Evolutionary conservation across 2,113 vertebrate species (phyloP), one percentile per base, ranked within the genome.

Genomic region (Dromaius novaehollandiae): DNA sequence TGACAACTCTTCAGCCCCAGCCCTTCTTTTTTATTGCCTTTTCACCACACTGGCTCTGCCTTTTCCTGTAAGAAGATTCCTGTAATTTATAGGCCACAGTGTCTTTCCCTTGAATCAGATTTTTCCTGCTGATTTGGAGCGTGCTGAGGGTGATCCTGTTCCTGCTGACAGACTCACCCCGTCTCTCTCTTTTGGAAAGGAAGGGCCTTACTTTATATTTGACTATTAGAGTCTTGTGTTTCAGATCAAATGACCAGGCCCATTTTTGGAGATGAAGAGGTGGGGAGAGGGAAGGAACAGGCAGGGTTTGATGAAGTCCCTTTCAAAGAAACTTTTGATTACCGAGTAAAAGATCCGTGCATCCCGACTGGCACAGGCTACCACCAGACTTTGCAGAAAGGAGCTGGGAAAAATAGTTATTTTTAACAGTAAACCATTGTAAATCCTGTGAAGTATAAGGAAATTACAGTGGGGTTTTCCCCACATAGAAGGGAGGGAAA

Each of bases 61-160:
- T 95, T 94, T 96, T 95, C 96, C 96, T 95, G 55, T 46, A 56
- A 64, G 76, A 53, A 79, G 44, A 36, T 24, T 34, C 55, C 51
- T 53, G 92, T 90, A 92, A 95, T 96, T 94, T 94, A 77, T 58
- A 55, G 89, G 89, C 92, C 91, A 82, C 86, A 50, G 91, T 63
- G 88, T 82, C 86, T 97, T 96, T 96, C 95, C 92, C 85, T 97
- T 93, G 89, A 95, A 96, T 86, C 85, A 75, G 64, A 81, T 92
- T 96, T 95, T 97, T 95, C 83, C 84, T 96, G 79, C 69, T 78
- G 61, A 90, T 90, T 46, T 77, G 80, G 66, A 88, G 70, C 94
- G 50, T 0, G 3, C 40, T 32, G 51, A 73, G 85, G 48, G 69
- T 15, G 86, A 71, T 77, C 66, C 83, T 2, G 1, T 70, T 80